These are phyloP conservation scores for Coenobita brevimanus DNA, from an alignment of 1,140 invertebrate genomes.

Conservation along the genomic window DNA sequence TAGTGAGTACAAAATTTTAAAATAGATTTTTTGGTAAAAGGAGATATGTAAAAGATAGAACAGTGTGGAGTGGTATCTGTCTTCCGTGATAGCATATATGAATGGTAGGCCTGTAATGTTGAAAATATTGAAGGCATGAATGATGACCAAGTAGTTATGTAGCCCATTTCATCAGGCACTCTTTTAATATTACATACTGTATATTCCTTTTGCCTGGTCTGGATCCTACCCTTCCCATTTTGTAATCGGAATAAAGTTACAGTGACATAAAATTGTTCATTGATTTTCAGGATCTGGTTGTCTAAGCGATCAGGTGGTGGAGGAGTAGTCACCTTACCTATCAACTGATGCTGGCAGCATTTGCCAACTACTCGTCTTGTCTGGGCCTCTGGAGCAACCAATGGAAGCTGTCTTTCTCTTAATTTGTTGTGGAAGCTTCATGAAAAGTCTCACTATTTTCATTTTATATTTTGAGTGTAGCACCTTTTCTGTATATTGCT, in stretches of 20 bases:
- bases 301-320: conserved; percentile 53
- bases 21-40: no score
- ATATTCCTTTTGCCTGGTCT: no score
- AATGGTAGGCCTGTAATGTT: neutral
- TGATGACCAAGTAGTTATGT: neutral
- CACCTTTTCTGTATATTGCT: neutral
- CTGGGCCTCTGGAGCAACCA: neutral
- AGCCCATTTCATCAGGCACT: no score
- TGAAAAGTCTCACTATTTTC: neutral
- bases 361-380: conserved; percentile 17
- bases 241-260: no score
- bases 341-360: conserved; percentile 49
- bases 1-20: no score
- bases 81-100: no score
- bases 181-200: no score
- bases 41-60: no score
- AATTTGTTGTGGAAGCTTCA: neutral
- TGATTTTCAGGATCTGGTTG: conserved; percentile 51
- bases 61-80: no score
- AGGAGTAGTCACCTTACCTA: conserved; percentile 32
- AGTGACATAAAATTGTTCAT: neutral
- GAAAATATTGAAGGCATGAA: neutral
- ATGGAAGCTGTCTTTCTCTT: conserved; percentile 11
- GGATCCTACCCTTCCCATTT: no score
- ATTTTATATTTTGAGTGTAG: conserved; percentile 3